These are phyloP conservation scores for Watsonalla binaria DNA, from an alignment of 2,888 invertebrate species.

Conservation along the genomic window DNA sequence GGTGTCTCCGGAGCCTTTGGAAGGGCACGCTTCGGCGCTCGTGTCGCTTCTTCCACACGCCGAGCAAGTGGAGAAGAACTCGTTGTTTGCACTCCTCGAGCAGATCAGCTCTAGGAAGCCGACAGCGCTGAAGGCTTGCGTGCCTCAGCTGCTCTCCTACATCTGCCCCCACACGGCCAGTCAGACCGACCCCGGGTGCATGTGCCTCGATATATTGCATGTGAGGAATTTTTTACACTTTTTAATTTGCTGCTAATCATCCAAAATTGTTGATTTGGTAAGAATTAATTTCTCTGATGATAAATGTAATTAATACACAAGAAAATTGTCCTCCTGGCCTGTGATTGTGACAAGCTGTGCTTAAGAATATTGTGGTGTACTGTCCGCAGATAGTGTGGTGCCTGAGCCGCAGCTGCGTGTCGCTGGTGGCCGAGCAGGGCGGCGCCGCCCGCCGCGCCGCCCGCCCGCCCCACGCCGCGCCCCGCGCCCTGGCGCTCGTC, in stretches of 20 bases:
- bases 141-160: conserved; percentile 89
- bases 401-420: conserved; percentile 84
- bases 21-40: conserved; percentile 90
- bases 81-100: conserved; percentile 89
- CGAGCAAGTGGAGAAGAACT: conserved; percentile 91
- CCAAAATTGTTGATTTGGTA: no score
- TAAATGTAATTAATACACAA: no score
- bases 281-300: no score
- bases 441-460: conserved; percentile 83
- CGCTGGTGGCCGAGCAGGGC: conserved; percentile 84
- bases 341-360: no score
- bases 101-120: conserved; percentile 90
- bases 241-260: neutral
- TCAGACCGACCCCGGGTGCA: conserved; percentile 61
- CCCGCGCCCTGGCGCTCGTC: conserved; percentile 81
- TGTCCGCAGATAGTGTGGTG: conserved; percentile 81
- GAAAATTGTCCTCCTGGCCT: no score
- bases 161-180: conserved; percentile 69
- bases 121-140: conserved; percentile 87
- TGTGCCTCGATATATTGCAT: conserved; percentile 70
- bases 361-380: no score
- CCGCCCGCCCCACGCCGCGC: conserved; percentile 76
- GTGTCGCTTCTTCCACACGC: conserved; percentile 89
- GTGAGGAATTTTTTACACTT: conserved; percentile 18
- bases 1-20: conserved; percentile 91